Base-by-base conservation (phyloP, 2,888 invertebrate genomes). In the Volucella bombylans region DNA sequence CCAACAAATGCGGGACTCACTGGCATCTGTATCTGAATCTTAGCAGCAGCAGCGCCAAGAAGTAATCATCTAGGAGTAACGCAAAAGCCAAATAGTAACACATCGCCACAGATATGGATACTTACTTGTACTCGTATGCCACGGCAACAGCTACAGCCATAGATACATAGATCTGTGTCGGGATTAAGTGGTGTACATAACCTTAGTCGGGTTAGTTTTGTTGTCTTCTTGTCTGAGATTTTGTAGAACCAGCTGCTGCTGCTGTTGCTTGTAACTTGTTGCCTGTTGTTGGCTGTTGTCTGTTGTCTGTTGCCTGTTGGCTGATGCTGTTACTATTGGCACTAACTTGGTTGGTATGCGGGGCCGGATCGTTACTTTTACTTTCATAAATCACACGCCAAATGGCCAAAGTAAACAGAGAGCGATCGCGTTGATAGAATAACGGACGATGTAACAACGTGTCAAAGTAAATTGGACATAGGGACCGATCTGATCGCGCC, bases 351-450 rank as follows among this genome's bases (percentile, higher is more conserved):
- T 11, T 39, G 57, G 67, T 57, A 69, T 69, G 43, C 39, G 54
- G 68, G 62, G 54, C 41, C 55, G 41, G 78, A 81, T 86, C 80
- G 82, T 80, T 81, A 86, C 83, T 87, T 86, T 87, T 82, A 86
- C 83, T 86, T 87, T 87, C 87, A 86, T 87, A 87, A 87, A 87
- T 87, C 87, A 85, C 86, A 86, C 80, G 67, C 68, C 76, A 85
- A 85, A 80, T 76, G 80, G 71, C 61, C 72, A 62, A 76, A 76
- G 73, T 62, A 62, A 64, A 62, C 71, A 76, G 45, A 76, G 52
- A 76, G 47, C 71, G 64, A 67, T 62, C 55, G 62, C 69, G 67
- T 62, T 80, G 55, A 67, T 77, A 65, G 78, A 85, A 59, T 77
- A 65, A 65, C 65, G 52, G 71, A 10, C 69, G 77, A 77, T 80